Percentiles rank a stretch among this genome's conserved stretches.
phyloP scores from a whole-genome alignment of 2,888 invertebrate species.

The Entomobrya multifasciata region DNA sequence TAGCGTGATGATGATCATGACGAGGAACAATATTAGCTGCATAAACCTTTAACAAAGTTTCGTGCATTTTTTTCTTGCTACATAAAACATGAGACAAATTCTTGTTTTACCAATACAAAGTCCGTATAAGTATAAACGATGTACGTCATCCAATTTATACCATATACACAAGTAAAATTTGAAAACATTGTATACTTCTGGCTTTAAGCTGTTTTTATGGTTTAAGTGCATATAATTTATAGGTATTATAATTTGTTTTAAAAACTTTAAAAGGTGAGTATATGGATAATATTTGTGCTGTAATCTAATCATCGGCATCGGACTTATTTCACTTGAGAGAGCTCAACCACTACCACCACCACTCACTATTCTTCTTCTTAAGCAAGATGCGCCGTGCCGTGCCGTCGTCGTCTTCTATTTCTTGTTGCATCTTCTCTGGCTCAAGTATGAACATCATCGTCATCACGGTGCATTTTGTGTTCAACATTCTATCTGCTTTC shows the following conservation, averaged over 20 bases:
- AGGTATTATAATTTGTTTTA: constrained; percentile 51
- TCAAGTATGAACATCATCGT: too few species aligned
- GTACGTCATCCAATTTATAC: not conserved
- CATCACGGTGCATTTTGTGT: too few species aligned
- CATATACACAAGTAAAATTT: not conserved
- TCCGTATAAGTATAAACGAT: not conserved
- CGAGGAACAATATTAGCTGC: constrained; percentile 38
- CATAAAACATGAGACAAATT: constrained; percentile 25
- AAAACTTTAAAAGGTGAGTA: constrained; percentile 50
- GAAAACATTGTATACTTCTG: not conserved
- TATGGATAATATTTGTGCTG: constrained; percentile 68
- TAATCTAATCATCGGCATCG: constrained; percentile 75
- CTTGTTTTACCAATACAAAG: constrained; percentile 1
- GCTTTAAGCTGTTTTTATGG: constrained; percentile 20
- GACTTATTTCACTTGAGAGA: constrained; percentile 73
- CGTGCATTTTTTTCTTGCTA: not conserved
- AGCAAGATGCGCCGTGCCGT: constrained; percentile 68
- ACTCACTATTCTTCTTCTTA: constrained; percentile 43
- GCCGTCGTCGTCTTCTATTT: constrained; percentile 67
- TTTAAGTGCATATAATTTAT: not conserved
- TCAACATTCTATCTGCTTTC: not conserved
- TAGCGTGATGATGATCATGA: not conserved
- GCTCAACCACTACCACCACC: constrained; percentile 26
- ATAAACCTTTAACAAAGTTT: constrained; percentile 6
- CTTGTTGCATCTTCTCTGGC: constrained; percentile 39